Base-by-base conservation (phyloP, 2,888 invertebrate species). In the Troides oblongomaculatus region DNA sequence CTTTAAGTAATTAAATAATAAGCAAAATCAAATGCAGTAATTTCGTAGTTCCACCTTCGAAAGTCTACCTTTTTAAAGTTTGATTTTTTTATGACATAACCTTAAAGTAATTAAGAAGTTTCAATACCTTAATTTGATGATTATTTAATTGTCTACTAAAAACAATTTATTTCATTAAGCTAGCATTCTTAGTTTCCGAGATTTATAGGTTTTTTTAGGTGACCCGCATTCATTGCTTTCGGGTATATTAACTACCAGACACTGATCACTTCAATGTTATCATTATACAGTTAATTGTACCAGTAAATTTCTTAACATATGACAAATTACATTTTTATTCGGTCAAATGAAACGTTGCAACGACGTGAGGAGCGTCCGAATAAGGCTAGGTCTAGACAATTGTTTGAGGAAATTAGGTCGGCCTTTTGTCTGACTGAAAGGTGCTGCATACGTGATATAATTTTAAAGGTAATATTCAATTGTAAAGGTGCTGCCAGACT, bases 341-440 rank as follows among this genome's bases (percentile, higher is more conserved):
- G 21, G 30, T 36, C 21, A 64, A 21, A 39, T 56, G 36, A 12
- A 64, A 64, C 50, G 39, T 21, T 14, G 39, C 39, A 18, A 7
- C 30, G 2, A 58, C 39, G 17, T 21, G 66, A 62, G 62, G 56
- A 36, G 61, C 18, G 21, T 67, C 53, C 61, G n/a, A 61, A 56
- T 25, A 60, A 59, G 46, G 66, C 60, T 53, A 39, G n/a, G n/a
- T 6, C 18, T 64, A 23, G 10, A 8, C 66, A 59, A 66, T 66
- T 66, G 62, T 60, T 66, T 53, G 50, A 43, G 69, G 30, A 56
- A 66, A 71, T 65, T 64, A 62, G 53, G 64, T 59, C 53, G 56
- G 23, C 57, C 66, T 66, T 66, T 70, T 70, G 70, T 66, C 65
- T 65, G 50, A 36, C 57, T 46, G 36, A 70, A 70, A 70, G 58